phyloP scores from a whole-genome alignment of 2,888 invertebrate species.

The Cecidostiba fungosa region DNA sequence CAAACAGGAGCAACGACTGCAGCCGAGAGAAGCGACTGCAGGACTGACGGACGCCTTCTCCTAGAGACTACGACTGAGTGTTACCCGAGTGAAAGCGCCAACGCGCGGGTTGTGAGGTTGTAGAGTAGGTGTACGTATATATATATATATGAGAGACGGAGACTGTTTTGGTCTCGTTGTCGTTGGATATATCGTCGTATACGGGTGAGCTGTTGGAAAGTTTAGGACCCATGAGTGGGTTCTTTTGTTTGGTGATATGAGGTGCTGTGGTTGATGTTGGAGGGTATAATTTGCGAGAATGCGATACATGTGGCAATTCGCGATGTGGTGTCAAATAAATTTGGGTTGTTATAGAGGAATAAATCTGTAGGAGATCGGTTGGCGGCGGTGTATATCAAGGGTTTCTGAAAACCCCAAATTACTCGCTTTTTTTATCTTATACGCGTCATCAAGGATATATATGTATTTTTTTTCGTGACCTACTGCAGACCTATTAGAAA shows the following conservation, averaged over 20 bases:
- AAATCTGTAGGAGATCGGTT: no score
- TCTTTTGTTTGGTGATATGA: background rate
- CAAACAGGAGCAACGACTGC: background rate
- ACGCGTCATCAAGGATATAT: background rate
- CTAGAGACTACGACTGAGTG: background rate
- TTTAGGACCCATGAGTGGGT: background rate
- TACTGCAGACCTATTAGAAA: background rate
- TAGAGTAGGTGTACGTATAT: background rate
- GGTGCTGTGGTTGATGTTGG: background rate
- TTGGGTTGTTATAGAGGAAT: no score
- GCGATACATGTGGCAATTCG: background rate
- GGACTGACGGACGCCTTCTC: conserved; percentile 2
- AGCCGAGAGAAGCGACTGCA: background rate
- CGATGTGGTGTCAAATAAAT: background rate
- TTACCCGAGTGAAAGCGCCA: conserved; percentile 1
- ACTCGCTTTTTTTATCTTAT: background rate
- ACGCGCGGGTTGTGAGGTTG: background rate
- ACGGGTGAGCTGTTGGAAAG: background rate
- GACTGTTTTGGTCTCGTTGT: background rate
- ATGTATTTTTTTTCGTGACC: background rate
- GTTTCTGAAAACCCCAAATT: background rate
- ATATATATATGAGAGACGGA: background rate
- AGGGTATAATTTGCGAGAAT: background rate
- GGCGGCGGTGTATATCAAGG: no score
- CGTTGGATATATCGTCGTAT: no score